Percentiles rank a stretch among this genome's conserved stretches.
Evolutionary conservation across 2,797 vertebrate species (phyloP).

Genomic region (Alcedo quadribrachys): DNA sequence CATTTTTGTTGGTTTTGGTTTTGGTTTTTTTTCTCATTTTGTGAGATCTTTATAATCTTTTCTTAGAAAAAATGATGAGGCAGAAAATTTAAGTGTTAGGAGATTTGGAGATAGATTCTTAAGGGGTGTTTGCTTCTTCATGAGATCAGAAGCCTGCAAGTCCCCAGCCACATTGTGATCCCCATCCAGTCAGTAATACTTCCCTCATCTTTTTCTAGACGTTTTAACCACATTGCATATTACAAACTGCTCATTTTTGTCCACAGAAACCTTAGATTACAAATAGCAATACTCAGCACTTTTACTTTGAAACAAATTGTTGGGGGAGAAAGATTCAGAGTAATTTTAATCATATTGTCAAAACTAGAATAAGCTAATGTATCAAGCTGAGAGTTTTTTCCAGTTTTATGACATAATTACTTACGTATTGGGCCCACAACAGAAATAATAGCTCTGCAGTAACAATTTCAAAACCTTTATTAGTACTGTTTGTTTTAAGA

Average conservation of each 20-base stretch:
- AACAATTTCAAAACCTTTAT: conserved; percentile 38
- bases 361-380: conserved; percentile 56
- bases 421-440: conserved; percentile 1
- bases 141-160: background rate
- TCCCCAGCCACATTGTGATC: background rate
- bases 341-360: conserved; percentile 70
- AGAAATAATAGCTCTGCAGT: conserved; percentile 32
- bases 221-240: background rate
- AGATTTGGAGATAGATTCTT: background rate
- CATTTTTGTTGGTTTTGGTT: too few species aligned
- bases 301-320: background rate
- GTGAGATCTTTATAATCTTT: background rate
- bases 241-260: background rate
- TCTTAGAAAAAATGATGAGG: background rate
- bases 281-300: background rate
- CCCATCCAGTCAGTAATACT: background rate
- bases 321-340: background rate
- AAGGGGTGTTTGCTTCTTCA: background rate
- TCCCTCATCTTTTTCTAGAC: background rate
- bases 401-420: conserved; percentile 63
- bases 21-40: background rate
- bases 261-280: background rate
- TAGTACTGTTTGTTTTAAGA: conserved; percentile 38
- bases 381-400: conserved; percentile 43
- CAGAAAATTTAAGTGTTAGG: background rate